These are phyloP conservation scores for Luperina nickerlii DNA, from an alignment of 2,888 invertebrate genomes.

Conservation along the genomic window DNA sequence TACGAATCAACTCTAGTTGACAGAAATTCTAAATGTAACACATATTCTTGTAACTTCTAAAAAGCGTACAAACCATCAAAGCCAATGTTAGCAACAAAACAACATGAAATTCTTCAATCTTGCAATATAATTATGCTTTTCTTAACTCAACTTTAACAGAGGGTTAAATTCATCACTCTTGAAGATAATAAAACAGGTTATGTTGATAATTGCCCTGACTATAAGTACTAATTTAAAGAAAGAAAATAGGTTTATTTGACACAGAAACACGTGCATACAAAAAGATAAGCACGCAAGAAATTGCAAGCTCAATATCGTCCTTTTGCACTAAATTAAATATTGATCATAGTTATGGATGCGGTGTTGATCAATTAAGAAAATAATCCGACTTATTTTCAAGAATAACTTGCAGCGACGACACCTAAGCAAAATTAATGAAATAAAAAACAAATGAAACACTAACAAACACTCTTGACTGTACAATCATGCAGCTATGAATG, in stretches of 20 bases:
- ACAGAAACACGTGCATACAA: neutral
- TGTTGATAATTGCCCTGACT: neutral
- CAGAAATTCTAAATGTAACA: neutral
- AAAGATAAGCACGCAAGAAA: neutral
- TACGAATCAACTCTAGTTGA: neutral
- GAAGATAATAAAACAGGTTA: neutral
- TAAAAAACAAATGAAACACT: neutral
- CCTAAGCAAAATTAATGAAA: neutral
- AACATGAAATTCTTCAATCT: neutral
- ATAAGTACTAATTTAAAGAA: neutral
- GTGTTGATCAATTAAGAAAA: neutral
- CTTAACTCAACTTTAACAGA: neutral
- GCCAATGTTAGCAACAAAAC: neutral
- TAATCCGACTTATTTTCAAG: neutral
- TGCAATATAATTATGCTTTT: neutral
- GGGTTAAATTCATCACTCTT: neutral
- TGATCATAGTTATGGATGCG: neutral
- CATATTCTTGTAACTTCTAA: neutral
- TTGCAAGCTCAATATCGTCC: neutral
- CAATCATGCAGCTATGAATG: slow-evolving; percentile 28
- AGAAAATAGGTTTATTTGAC: neutral
- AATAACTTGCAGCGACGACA: neutral
- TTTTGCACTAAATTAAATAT: neutral
- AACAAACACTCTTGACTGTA: neutral
- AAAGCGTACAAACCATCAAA: neutral